These are phyloP conservation scores for Sympetrum striolatum DNA, from an alignment of 2,888 invertebrate genomes.

Conservation along the genomic window DNA sequence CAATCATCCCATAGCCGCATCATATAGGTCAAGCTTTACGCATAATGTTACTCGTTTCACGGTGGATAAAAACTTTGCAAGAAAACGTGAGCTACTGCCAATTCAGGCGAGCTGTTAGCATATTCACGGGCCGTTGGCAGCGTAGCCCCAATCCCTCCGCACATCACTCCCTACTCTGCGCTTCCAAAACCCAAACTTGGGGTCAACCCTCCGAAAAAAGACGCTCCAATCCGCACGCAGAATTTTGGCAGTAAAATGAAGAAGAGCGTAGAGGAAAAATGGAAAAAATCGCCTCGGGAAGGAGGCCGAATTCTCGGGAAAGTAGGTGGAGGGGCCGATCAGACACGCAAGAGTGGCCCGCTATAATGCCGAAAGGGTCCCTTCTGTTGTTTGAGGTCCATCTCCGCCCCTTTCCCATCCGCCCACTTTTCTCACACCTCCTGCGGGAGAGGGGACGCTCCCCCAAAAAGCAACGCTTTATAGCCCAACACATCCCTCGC, in stretches of 20 bases:
- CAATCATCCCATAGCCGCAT: too few relatives aligned
- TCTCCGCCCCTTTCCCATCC: not conserved
- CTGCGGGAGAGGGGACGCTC: not conserved
- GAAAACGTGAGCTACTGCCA: too few relatives aligned
- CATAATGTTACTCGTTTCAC: too few relatives aligned
- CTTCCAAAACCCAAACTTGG: not conserved
- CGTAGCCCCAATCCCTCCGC: not conserved
- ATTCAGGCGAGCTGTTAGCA: too few relatives aligned
- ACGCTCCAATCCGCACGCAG: not conserved
- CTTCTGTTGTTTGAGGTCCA: not conserved
- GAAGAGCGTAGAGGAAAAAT: not conserved
- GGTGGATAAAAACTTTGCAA: too few relatives aligned
- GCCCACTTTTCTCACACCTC: not conserved
- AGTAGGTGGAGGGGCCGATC: not conserved
- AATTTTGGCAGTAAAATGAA: not conserved
- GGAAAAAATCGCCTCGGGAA: not conserved
- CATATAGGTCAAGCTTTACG: too few relatives aligned
- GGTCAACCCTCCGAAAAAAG: not conserved
- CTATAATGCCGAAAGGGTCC: slow-evolving; percentile 3
- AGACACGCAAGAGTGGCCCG: slow-evolving; percentile 13
- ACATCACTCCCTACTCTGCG: not conserved
- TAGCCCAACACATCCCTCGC: not conserved
- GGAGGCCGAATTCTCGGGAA: not conserved
- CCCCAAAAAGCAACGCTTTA: not conserved
- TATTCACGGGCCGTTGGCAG: too few relatives aligned